Percentiles rank a stretch among this genome's conserved stretches.
phyloP scores from a whole-genome alignment of 2,888 invertebrate species.

The Drosophila mettleri region DNA sequence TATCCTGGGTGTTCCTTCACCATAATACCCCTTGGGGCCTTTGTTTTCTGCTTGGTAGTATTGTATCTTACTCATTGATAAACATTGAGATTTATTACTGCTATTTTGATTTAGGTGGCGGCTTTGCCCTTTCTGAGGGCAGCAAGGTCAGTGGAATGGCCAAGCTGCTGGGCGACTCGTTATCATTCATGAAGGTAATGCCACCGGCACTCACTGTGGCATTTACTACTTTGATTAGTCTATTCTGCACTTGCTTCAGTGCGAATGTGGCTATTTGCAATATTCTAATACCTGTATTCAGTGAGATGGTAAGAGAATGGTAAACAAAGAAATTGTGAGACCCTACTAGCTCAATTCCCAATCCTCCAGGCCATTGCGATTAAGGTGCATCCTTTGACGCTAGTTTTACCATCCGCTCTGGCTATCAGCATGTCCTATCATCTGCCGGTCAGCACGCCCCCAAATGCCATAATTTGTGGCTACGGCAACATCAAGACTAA shows the following conservation, averaged over 20 bases:
- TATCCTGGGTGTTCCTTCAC: slow-evolving; percentile 93
- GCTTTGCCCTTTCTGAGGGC: slow-evolving; percentile 94
- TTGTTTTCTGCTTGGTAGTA: slow-evolving; percentile 90
- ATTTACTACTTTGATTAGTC: slow-evolving; percentile 89
- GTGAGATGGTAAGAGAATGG: slow-evolving; percentile 87
- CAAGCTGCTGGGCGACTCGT: slow-evolving; percentile 88
- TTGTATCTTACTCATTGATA: background rate
- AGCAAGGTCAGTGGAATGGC: slow-evolving; percentile 92
- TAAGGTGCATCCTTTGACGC: slow-evolving; percentile 91
- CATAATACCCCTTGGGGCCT: slow-evolving; percentile 94
- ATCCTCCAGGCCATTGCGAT: slow-evolving; percentile 88
- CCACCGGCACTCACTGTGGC: slow-evolving; percentile 87
- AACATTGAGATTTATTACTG: background rate
- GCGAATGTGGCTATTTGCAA: slow-evolving; percentile 95
- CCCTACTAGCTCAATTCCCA: background rate
- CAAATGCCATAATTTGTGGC: slow-evolving; percentile 95
- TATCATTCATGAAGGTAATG: slow-evolving; percentile 88
- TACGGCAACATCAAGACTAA: slow-evolving; percentile 91
- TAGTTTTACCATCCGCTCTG: slow-evolving; percentile 94
- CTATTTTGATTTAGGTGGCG: slow-evolving; percentile 87
- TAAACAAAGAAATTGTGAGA: background rate
- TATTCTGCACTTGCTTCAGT: slow-evolving; percentile 90
- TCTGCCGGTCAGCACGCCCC: slow-evolving; percentile 96
- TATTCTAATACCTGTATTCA: slow-evolving; percentile 92
- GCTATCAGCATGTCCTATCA: slow-evolving; percentile 95